Evolutionary conservation across 1,140 invertebrate species (phyloP), one percentile per base, ranked within the genome.

Genomic region (Drosophila busckii): DNA sequence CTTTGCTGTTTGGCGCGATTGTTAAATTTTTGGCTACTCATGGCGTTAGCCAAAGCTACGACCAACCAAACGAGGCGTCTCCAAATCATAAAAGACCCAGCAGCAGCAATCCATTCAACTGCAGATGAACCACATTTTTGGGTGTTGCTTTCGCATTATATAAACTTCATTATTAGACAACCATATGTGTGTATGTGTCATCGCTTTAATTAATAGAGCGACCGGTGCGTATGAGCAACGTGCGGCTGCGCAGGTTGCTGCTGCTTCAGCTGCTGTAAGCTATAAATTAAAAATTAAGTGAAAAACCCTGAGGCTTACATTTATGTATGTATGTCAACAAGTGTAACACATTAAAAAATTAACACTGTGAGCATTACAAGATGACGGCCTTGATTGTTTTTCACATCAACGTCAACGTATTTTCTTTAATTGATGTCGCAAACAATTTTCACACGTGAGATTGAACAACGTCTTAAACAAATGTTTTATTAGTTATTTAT

Each of bases 181-280:
- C 54, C n/a, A n/a, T 40, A 17, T 46, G 23, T 29, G 23, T 32
- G 44, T 40, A 41, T 71, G 68, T 73, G 62, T 73, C 64, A 73
- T 68, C 46, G 16, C 53, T 78, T 73, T 78, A 80, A 80, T 78
- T 80, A 71, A 78, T 78, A 71, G 71, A 76, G 62, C 71, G 38
- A 45, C 25, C 53, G 48, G 42, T 31, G 37, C 49, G 55, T 34
- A 60, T 78, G 67, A 70, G 53, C 70, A 78, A 80, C 62, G 56
- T 76, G 70, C 44, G 55, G 23, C 9, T 19, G 42, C 63, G 15
- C 68, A 61, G 55, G 40, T 53, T 19, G 19, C 20, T 41, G 23
- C 15, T 46, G 28, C 42, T 53, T 23, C 4, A n/a, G n/a, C 16
- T 16, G 29, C 20, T 44, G 32, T 45, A 35, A 35, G 20, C 20